These are phyloP conservation scores for Larimichthys crocea DNA, from an alignment of 2,113 vertebrate genomes.

Conservation along the genomic window DNA sequence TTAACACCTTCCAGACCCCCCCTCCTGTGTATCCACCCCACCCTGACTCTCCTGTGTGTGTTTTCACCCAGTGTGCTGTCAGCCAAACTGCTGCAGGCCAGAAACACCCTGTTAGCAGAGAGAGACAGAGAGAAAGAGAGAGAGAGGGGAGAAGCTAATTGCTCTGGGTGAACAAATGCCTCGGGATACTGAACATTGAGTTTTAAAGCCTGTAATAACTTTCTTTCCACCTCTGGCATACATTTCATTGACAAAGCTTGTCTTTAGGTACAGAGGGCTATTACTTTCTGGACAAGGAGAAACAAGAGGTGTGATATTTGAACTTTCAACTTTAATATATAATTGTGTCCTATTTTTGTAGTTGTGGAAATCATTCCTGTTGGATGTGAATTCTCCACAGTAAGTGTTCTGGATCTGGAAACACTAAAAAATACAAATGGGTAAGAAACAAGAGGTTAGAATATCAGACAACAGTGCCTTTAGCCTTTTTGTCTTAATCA, in stretches of 20 bases:
- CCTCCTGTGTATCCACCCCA: constrained; percentile 26
- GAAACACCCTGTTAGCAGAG: constrained; percentile 48
- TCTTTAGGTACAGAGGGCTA: neutral
- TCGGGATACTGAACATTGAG: neutral
- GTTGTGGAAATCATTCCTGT: too few species aligned
- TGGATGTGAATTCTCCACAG: too few species aligned
- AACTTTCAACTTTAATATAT: too few species aligned
- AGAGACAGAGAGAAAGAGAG: neutral
- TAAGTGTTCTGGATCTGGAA: too few species aligned
- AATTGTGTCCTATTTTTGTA: too few species aligned
- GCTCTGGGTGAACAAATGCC: constrained; percentile 17
- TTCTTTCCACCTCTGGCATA: neutral
- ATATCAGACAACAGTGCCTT: neutral
- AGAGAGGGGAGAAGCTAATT: constrained; percentile 30
- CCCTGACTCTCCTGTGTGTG: constrained; percentile 50
- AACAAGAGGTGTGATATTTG: too few species aligned
- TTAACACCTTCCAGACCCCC: constrained; percentile 39
- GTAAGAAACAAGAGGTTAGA: neutral
- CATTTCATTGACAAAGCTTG: neutral
- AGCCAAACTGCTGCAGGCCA: constrained; percentile 46
- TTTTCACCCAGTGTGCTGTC: constrained; percentile 34
- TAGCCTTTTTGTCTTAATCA: neutral
- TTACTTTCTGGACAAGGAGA: neutral
- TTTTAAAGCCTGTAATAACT: constrained; percentile 36
- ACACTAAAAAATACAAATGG: neutral